A percentile compares a stretch with the other conserved stretches of the same genome.
Conservation (phyloP, 2,797 vertebrate species). For the Myripristis jacobus region DNA sequence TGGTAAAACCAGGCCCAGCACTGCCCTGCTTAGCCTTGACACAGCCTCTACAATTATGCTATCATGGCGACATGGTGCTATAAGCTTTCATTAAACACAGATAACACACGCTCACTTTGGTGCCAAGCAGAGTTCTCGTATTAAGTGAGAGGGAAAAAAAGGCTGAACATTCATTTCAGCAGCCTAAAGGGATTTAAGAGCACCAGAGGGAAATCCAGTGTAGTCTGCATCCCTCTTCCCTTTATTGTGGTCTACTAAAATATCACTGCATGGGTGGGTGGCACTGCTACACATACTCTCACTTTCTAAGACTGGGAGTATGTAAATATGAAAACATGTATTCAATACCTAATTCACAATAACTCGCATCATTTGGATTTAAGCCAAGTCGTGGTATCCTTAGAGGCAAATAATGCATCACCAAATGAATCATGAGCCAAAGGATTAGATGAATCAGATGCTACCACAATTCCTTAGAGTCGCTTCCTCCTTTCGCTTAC, state of each 20-base stretch:
- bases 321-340: conserved; percentile 21
- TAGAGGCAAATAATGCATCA: conserved; percentile 30
- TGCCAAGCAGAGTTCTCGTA: conserved; percentile 61
- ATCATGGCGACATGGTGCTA: conserved; percentile 51
- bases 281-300: conserved; percentile 39
- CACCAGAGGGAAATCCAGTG: conserved; percentile 64
- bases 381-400: conserved; percentile 10
- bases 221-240: conserved; percentile 28
- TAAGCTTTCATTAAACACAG: conserved; percentile 70
- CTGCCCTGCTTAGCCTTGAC: conserved; percentile 44
- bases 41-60: conserved; percentile 53
- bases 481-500: conserved; percentile 14
- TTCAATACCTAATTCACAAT: conserved; percentile 38
- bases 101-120: conserved; percentile 67
- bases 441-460: conserved; percentile 30
- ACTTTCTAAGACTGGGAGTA: conserved; percentile 42
- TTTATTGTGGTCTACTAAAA: conserved; percentile 50
- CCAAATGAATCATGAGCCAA: conserved; percentile 27
- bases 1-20: conserved; percentile 2
- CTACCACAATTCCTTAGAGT: conserved; percentile 22
- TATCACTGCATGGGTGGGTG: conserved; percentile 46
- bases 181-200: conserved; percentile 61
- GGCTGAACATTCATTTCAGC: conserved; percentile 66
- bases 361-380: not conserved
- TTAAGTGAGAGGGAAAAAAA: conserved; percentile 61